Base-by-base conservation (phyloP, 1,140 invertebrate genomes). In the Zaprionus capensis region DNA sequence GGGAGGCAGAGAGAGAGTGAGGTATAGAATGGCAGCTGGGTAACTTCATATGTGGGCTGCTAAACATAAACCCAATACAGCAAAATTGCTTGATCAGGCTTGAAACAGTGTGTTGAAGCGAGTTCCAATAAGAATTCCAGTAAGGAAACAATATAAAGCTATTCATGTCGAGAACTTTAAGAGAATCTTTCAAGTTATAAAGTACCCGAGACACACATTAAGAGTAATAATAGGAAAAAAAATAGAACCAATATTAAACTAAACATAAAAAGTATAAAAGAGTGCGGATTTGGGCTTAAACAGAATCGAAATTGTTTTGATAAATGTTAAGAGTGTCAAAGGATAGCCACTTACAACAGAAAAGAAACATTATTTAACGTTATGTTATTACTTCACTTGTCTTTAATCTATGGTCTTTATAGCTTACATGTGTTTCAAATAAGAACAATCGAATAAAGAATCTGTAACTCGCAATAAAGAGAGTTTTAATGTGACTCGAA, bases 11-110 rank as follows among this genome's bases (percentile, higher is more conserved):
- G 38, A 28, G 56, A 7, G 9, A 9, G 9, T 11, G 12, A 12
- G 5, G 1, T 46, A 12, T 12, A 28, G 24, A n/a, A 28, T 46
- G 41, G 41, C 41, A 46, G 41, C 41, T 46, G n/a, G 65, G 41
- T 55, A 49, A 71, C 72, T 71, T 71, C 53, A 75, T 53, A 71
- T 75, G 72, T 71, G 72, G 59, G 67, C 67, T 74, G 71, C 12
- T 51, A 51, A 74, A 75, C 41, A 71, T 71, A 58, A 75, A 63
- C 72, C 64, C 59, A 49, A 59, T 53, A 58, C 57, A 71, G 58
- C 53, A 56, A 72, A 63, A 46, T 64, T 38, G 53, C 7, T 17
- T 58, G 59, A 71, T 70, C 62, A 53, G 53, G 44, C 71, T 71
- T 53, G 5, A 6, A 20, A 2, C 46, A n/a, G 53, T n/a, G 4